A percentile compares a stretch with the other conserved stretches of the same genome.
Conservation (phyloP, 2,113 vertebrate species). For the Pelmatolapia mariae region DNA sequence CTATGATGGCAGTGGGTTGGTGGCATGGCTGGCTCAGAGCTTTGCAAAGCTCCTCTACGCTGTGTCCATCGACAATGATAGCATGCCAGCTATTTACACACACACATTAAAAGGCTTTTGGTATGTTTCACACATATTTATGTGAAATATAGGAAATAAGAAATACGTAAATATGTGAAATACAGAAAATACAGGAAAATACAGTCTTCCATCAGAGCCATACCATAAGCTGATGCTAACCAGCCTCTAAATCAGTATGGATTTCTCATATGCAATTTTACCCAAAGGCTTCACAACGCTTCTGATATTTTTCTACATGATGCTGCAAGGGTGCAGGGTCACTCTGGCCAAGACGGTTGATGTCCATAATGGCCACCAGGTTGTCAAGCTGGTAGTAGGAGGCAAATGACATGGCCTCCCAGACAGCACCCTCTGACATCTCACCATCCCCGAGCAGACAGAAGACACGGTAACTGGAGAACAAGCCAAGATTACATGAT, state of each 20-base stretch:
- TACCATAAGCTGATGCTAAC: background rate
- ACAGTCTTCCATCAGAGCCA: background rate
- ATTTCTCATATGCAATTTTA: conserved; percentile 40
- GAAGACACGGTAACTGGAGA: conserved; percentile 83
- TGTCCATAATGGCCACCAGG: conserved; percentile 88
- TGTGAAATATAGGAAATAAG: background rate
- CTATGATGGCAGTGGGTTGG: conserved; percentile 90
- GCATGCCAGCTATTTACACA: conserved; percentile 81
- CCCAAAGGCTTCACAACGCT: conserved; percentile 94
- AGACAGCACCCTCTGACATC: conserved; percentile 90
- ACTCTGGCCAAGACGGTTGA: conserved; percentile 95
- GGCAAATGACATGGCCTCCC: conserved; percentile 98
- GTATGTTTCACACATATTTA: background rate
- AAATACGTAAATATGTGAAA: background rate
- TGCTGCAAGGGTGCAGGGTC: conserved; percentile 91
- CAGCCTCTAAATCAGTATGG: background rate
- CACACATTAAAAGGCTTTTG: background rate
- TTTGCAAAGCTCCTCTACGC: conserved; percentile 94
- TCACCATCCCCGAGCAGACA: conserved; percentile 93
- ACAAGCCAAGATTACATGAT: background rate
- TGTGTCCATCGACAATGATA: conserved; percentile 91
- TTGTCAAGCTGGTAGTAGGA: conserved; percentile 92
- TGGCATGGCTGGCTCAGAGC: conserved; percentile 87
- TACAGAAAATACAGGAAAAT: background rate
- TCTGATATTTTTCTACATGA: conserved; percentile 90